Base-by-base conservation (phyloP, 2,888 invertebrate species). In the Agrilus biguttatus region DNA sequence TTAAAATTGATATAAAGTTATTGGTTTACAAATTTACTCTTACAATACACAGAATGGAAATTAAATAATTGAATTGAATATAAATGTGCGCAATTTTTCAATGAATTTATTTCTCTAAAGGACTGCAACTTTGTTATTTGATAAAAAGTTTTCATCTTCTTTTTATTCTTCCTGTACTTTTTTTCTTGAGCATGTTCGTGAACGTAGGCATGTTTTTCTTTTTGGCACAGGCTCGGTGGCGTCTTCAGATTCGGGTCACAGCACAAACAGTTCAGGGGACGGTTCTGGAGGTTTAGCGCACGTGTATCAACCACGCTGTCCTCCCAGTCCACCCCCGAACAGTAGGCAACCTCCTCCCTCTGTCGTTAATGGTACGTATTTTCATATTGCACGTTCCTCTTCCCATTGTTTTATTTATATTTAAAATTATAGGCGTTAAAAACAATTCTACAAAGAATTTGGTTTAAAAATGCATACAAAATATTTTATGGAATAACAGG, bases 201-300 rank as follows among this genome's bases (percentile, higher is more conserved):
- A 53, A 52, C 51, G 55, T 47, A 39, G 44, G 59, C 59, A 59
- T 60, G 58, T 54, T 55, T 54, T 40, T 37, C 36, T 45, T 34
- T 43, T 49, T 52, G 48, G 54, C 50, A 57, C 65, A 77, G 87
- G 87, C 66, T 89, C 91, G 55, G 85, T 88, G 59, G 89, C 90
- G 55, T 91, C 91, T 58, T 90, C 88, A 68, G 91, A 88, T 71
- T 87, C 87, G 61, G 88, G 88, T 58, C 87, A 87, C 70, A 85
- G 86, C 57, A 85, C 85, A 55, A 74, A 74, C 61, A 74, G 75
- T 55, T 74, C 74, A 56, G 72, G 75, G 65, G 75, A 75, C 50
- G 70, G 67, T 45, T 51, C 55, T 19, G 72, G 74, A 63, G 74
- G 74, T 49, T 68, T 67, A 46, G 44, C 52, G 46, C 61, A 60